Evolutionary conservation across 1,140 invertebrate genomes (phyloP), one percentile per base, ranked within the genome.

Genomic region (Anoplolepis gracilipes): DNA sequence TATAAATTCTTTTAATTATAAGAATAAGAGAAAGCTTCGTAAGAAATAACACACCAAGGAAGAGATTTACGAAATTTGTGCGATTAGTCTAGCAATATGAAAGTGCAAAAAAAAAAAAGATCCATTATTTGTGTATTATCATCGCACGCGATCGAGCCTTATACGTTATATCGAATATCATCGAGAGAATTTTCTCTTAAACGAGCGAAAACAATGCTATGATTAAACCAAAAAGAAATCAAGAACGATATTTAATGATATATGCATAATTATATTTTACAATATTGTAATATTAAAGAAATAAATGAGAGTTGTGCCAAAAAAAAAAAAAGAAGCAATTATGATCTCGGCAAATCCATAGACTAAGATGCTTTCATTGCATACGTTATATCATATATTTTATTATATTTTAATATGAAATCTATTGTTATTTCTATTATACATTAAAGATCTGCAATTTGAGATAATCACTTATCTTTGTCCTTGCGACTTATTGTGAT

Each of bases 191-290:
- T 55, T 55, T 55, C 33, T 16, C 53, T 86, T 49, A n/a, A 69
- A 53, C 19, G 22, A 77, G 13, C 62, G 65, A 39, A n/a, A 77
- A 75, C 59, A 16, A 55, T 67, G 70, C 76, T 84, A 87, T 86
- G 82, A 89, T 88, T 87, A 67, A 87, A 88, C 88, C 88, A 92
- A 92, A 91, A 87, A 76, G 55, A 76, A 81, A 84, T 76, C 70
- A 42, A 42, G 46, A 85, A 89, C 88, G 86, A 89, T 93, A 91
- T 91, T 92, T 91, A 89, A 92, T 82, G 88, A 69, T 84, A 90
- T 91, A 85, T 90, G 70, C 88, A 88, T 92, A 82, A 88, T 88
- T 64, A 87, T 65, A 85, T 88, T 49, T 49, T 85, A 90, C 53
- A 90, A 88, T 87, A 92, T 33, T 86, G 88, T 88, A 88, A 73